phyloP scores from a whole-genome alignment of 2,888 invertebrate genomes.

The Lepidocyrtoides sp. region DNA sequence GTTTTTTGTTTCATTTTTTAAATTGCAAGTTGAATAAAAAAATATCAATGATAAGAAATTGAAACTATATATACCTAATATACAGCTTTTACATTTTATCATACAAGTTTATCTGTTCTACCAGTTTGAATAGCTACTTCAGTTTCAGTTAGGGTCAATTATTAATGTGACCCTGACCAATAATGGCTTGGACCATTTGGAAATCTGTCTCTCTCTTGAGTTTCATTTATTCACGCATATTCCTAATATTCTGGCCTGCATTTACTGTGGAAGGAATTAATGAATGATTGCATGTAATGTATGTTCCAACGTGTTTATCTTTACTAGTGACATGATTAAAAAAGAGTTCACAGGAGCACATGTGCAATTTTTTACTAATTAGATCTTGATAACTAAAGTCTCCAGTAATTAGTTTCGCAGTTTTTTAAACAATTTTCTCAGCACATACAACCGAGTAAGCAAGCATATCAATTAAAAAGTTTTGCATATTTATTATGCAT shows the following conservation, averaged over 20 bases:
- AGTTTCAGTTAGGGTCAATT: constrained; percentile 21
- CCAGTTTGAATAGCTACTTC: background rate
- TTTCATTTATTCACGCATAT: background rate
- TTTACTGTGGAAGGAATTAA: too few species aligned
- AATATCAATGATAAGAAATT: background rate
- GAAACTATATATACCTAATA: background rate
- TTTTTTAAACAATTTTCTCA: too few species aligned
- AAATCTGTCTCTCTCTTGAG: background rate
- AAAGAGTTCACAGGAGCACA: too few species aligned
- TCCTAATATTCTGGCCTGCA: constrained; percentile 9
- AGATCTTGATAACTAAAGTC: too few species aligned
- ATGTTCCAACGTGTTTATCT: too few species aligned
- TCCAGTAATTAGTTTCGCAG: too few species aligned
- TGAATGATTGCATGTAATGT: too few species aligned
- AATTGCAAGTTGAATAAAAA: background rate
- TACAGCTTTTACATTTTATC: background rate
- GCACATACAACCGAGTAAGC: too few species aligned
- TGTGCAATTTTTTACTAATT: too few species aligned
- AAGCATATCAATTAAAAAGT: too few species aligned
- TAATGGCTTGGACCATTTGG: constrained; percentile 6
- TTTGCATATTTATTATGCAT: too few species aligned
- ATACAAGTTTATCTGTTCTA: background rate
- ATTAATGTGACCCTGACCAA: constrained; percentile 65
- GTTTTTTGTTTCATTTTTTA: background rate
- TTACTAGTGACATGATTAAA: too few species aligned